Evolutionary conservation across 1,140 invertebrate genomes (phyloP).

Genomic region (Meloidogyne hapla): DNA sequence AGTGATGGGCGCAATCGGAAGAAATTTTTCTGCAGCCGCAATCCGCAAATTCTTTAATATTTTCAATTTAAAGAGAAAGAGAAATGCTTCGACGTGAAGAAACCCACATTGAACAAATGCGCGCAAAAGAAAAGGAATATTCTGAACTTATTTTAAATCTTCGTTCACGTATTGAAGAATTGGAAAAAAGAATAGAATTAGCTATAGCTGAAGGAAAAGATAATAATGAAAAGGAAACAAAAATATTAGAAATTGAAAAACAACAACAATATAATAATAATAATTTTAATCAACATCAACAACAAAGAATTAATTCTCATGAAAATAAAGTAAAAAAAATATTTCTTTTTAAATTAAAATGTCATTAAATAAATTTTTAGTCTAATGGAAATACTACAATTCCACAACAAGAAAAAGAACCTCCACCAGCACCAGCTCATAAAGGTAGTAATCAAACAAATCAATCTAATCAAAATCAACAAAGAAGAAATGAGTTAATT

Average conservation of each 20-base stretch:
- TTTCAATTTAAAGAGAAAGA: slow-evolving; percentile 49
- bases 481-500: neutral
- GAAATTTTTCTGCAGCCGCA: too few species aligned
- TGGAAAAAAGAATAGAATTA: slow-evolving; percentile 52
- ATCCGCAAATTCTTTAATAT: slow-evolving; percentile 24
- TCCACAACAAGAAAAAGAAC: neutral
- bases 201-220: neutral
- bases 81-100: slow-evolving; percentile 60
- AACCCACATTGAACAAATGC: slow-evolving; percentile 55
- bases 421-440: neutral
- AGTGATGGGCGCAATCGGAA: too few species aligned
- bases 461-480: neutral
- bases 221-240: neutral
- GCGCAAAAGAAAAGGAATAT: slow-evolving; percentile 60
- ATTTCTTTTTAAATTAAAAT: too few species aligned
- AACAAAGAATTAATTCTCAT: too few species aligned
- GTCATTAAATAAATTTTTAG: too few species aligned
- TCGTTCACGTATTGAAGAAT: slow-evolving; percentile 55
- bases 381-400: too few species aligned
- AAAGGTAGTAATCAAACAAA: neutral
- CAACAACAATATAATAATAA: neutral
- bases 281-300: too few species aligned
- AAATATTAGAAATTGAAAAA: neutral
- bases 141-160: slow-evolving; percentile 47
- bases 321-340: too few species aligned